Percentiles rank a stretch among this genome's conserved stretches.
Evolutionary conservation across 1,140 invertebrate species (phyloP).

Genomic region (Samia ricini): DNA sequence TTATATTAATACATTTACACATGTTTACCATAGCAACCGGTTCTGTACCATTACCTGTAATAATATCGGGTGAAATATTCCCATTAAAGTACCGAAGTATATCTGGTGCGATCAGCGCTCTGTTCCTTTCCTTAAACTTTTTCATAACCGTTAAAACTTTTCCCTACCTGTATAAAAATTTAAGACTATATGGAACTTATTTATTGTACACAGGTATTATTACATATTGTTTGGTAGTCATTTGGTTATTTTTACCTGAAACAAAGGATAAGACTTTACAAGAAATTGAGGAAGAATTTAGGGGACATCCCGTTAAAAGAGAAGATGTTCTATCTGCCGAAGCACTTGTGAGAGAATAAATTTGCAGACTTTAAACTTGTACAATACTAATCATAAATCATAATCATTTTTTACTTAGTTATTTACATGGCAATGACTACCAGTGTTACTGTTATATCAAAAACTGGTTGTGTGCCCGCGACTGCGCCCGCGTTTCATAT

Average conservation of each 20-base stretch:
- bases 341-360: not conserved
- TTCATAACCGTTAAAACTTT: conserved; percentile 7
- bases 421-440: too few species aligned
- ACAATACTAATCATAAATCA: too few species aligned
- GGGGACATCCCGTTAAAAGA: not conserved
- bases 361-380: not conserved
- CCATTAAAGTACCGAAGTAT: conserved; percentile 11
- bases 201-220: conserved; percentile 1
- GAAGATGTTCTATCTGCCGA: not conserved
- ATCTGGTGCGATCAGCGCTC: not conserved
- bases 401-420: too few species aligned
- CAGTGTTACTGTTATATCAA: too few species aligned
- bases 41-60: conserved; percentile 4
- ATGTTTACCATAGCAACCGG: conserved; percentile 7
- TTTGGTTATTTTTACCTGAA: conserved; percentile 10
- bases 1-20: conserved; percentile 9
- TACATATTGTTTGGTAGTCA: not conserved
- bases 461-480: too few species aligned
- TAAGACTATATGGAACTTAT: conserved; percentile 8
- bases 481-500: too few species aligned
- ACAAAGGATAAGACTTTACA: conserved; percentile 12
- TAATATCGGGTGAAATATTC: conserved; percentile 12
- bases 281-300: conserved; percentile 11
- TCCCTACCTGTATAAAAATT: not conserved
- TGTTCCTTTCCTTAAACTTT: conserved; percentile 4